Evolutionary conservation across 2,113 vertebrate genomes (phyloP), one percentile per base, ranked within the genome.

Genomic region (Zapus hudsonius): DNA sequence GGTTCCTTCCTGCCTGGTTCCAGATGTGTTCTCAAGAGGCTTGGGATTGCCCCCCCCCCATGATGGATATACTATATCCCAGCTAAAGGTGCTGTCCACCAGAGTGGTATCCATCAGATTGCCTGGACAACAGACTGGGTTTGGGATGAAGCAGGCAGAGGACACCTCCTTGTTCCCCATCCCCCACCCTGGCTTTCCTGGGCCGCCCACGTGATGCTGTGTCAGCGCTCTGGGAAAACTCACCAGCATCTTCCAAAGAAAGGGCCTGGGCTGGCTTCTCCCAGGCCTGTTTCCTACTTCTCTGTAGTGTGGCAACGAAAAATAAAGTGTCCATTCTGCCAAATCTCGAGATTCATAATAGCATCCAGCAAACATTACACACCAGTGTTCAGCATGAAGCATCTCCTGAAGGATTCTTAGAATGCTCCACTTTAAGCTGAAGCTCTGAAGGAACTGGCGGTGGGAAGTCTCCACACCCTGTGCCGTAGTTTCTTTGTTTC

Each of bases 1-100:
- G 10, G 31, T 19, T 78, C 76, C 69, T 92, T 92, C 76, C 78
- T 78, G 42, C n/a, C n/a, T 73, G 19, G 23, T 29, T 82, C 87
- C 67, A 55, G 81, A n/a, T 52, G 63, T 36, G 78, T 69, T 52
- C 67, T 57, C 27, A 67, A 70, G 64, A 23, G 87, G 73, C 72
- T 42, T 64, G 55, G 73, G 67, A 63, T 55, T 70, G 47, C 20
- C 66, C 29, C 5, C 66, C 29, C 5, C n/a, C 20, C 44, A 81
- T 73, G 79, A 82, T n/a, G 66, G 87, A 10, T 55, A 55, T 87
- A 84, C 89, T 25, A 61, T 15, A 12, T 64, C 57, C 44, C 76
- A 15, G 6, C 7, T 79, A 42, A 94, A 87, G 74, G 8, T 61
- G 27, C 59, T 57, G 4, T 38, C 44, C 9, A 27, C 36, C n/a